These are phyloP conservation scores for Esox lucius DNA, from an alignment of 2,797 vertebrate species.

Conservation along the genomic window DNA sequence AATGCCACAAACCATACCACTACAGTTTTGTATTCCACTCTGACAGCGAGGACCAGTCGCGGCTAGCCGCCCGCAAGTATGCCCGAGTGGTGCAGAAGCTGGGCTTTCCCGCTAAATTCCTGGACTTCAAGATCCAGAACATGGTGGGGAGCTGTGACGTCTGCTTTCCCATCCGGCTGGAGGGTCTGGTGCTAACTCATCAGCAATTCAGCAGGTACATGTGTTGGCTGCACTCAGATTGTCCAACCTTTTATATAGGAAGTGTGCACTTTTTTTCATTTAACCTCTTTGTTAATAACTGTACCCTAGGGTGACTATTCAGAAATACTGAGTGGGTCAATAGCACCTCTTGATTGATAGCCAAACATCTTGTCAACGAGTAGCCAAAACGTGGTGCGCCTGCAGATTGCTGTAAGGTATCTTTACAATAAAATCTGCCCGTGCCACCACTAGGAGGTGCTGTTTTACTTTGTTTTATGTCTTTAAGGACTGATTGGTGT, in stretches of 20 bases:
- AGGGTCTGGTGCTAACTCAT: conserved; percentile 91
- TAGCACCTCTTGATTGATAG: too few species aligned
- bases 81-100: conserved; percentile 95
- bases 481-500: too few species aligned
- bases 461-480: too few species aligned
- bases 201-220: conserved; percentile 90
- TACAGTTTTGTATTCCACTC: background rate
- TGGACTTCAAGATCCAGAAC: conserved; percentile 98
- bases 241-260: background rate
- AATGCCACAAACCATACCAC: background rate
- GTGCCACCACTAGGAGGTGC: too few species aligned
- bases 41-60: conserved; percentile 88
- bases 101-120: conserved; percentile 91
- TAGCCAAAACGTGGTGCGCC: too few species aligned
- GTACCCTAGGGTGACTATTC: too few species aligned
- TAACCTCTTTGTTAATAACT: too few species aligned
- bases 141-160: conserved; percentile 98
- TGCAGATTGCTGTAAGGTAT: too few species aligned
- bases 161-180: conserved; percentile 90
- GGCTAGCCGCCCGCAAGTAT: conserved; percentile 91
- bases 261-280: background rate
- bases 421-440: too few species aligned
- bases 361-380: too few species aligned
- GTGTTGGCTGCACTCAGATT: background rate
- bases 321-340: too few species aligned